Conservation (phyloP, 2,888 invertebrate genomes). For the Azorinus chamasolen region DNA sequence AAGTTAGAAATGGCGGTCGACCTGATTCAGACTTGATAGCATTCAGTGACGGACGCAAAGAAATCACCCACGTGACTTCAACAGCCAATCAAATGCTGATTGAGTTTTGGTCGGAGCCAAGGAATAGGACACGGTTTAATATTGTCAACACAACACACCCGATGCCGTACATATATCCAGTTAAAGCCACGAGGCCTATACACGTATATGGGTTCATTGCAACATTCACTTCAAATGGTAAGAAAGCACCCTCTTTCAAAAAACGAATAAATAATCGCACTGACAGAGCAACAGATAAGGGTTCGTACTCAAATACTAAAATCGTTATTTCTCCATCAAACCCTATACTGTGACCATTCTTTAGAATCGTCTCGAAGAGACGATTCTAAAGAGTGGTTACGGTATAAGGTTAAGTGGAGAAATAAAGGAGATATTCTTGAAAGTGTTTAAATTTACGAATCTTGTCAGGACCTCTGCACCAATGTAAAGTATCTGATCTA, state of each 20-base stretch:
- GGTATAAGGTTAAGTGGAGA: no score
- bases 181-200: slow-evolving; percentile 60
- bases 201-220: slow-evolving; percentile 81
- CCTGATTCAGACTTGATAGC: slow-evolving; percentile 73
- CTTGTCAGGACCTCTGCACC: not conserved
- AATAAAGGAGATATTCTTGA: no score
- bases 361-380: no score
- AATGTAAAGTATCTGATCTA: no score
- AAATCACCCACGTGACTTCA: slow-evolving; percentile 70
- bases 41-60: slow-evolving; percentile 65
- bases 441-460: no score
- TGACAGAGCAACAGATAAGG: not conserved
- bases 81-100: slow-evolving; percentile 77
- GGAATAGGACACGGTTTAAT: not conserved
- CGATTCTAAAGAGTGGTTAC: no score
- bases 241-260: no score
- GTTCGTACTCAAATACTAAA: no score
- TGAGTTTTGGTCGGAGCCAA: slow-evolving; percentile 77
- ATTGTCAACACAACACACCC: not conserved
- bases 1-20: slow-evolving; percentile 79
- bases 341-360: no score
- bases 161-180: slow-evolving; percentile 18
- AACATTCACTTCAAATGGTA: slow-evolving; percentile 62
- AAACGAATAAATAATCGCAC: not conserved
- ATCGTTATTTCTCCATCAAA: no score